phyloP scores from a whole-genome alignment of 2,113 vertebrate genomes.

The Ptilorrhoa leucosticta region DNA sequence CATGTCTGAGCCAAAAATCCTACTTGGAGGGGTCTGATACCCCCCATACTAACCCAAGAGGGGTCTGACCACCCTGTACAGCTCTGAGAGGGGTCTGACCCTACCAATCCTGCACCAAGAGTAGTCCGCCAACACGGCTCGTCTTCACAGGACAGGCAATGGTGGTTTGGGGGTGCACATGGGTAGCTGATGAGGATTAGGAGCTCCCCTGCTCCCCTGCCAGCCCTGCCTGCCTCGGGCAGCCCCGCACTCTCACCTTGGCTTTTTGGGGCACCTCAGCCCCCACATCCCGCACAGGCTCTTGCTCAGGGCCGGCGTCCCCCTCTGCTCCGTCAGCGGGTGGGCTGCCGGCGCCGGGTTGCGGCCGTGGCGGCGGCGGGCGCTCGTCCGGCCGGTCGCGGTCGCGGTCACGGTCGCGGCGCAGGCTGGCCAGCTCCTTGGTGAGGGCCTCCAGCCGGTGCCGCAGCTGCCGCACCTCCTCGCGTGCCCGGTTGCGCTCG shows the following conservation, averaged over 20 bases:
- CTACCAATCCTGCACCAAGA: rapidly evolving
- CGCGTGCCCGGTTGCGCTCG: conserved; percentile 89
- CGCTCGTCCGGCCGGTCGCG: conserved; percentile 83
- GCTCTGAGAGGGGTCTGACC: neutral
- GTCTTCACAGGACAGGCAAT: neutral
- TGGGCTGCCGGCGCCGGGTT: rapidly evolving
- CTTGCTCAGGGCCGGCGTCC: conserved; percentile 74
- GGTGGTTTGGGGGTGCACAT: neutral
- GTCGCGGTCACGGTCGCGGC: conserved; percentile 84
- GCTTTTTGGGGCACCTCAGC: conserved; percentile 72
- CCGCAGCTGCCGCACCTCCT: conserved; percentile 91
- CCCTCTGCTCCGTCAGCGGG: neutral
- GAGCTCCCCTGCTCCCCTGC: neutral
- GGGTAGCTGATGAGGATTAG: neutral
- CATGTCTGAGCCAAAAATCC: neutral
- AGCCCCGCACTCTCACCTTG: conserved; percentile 22
- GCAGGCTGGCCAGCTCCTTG: conserved; percentile 87
- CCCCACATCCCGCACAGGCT: conserved; percentile 87
- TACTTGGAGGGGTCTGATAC: neutral
- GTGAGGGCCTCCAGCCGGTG: conserved; percentile 89
- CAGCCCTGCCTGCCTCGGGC: rapidly evolving
- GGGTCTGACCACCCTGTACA: neutral
- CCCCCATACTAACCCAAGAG: neutral
- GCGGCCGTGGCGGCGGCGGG: conserved; percentile 73
- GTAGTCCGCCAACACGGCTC: rapidly evolving